A percentile compares a stretch with the other conserved stretches of the same genome.
These are phyloP conservation scores for Conomelus anceps DNA, from an alignment of 2,888 invertebrate genomes.

Conservation along the genomic window DNA sequence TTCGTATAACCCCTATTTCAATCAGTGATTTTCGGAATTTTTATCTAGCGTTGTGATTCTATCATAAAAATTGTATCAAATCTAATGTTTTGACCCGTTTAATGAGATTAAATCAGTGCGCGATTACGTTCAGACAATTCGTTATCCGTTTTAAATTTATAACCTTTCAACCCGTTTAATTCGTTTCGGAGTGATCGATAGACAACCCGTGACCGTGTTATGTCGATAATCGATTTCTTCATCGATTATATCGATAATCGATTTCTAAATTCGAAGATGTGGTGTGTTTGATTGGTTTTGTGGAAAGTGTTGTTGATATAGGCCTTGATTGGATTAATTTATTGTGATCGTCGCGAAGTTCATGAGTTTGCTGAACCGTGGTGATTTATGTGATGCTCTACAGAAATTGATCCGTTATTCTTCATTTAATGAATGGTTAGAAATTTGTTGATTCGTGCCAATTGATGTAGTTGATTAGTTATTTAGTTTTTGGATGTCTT, in stretches of 20 bases:
- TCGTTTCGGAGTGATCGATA: neutral
- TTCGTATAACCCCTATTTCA: too few relatives aligned
- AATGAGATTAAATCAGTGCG: too few relatives aligned
- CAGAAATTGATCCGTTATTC: neutral
- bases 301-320: neutral
- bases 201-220: neutral
- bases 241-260: neutral
- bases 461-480: neutral
- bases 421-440: neutral
- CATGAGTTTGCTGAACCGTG: neutral
- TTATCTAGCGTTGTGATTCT: too few relatives aligned
- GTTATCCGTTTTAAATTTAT: too few relatives aligned
- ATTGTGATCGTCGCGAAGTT: neutral
- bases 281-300: neutral
- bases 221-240: neutral
- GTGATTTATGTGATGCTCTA: neutral
- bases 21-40: too few relatives aligned
- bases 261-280: neutral
- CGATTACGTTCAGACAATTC: too few relatives aligned
- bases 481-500: neutral
- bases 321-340: neutral
- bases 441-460: neutral
- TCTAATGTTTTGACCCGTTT: neutral
- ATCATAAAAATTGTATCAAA: neutral
- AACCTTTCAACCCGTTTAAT: neutral